Conservation (phyloP, 2,888 invertebrate genomes). For the Tenthredo mesomela region DNA sequence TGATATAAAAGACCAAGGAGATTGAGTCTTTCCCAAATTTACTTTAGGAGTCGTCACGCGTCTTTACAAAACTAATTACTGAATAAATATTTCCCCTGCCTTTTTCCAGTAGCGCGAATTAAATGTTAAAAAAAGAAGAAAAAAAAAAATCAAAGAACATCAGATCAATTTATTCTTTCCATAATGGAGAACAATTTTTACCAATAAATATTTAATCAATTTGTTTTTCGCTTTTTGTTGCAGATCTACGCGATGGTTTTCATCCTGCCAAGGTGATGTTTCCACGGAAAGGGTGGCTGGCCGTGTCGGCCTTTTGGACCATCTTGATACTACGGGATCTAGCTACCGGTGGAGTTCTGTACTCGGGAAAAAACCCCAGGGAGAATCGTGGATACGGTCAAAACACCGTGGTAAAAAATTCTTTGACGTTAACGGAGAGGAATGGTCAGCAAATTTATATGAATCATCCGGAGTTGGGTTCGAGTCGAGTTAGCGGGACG, state of each 20-base stretch:
- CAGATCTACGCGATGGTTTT: constrained; percentile 67
- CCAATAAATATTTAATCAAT: neutral
- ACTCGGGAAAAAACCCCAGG: constrained; percentile 9
- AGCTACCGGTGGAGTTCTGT: neutral
- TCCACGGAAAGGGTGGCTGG: constrained; percentile 67
- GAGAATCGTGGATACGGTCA: neutral
- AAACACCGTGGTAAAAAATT: neutral
- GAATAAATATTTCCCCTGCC: neutral
- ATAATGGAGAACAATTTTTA: neutral
- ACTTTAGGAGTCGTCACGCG: neutral
- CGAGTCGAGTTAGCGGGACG: neutral
- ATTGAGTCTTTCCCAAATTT: neutral
- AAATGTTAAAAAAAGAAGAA: neutral
- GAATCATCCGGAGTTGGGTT: constrained; percentile 10
- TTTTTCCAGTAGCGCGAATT: neutral
- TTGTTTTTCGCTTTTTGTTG: constrained; percentile 55
- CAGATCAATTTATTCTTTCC: no score
- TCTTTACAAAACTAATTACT: constrained; percentile 5
- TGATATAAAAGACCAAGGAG: neutral
- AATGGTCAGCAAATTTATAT: neutral
- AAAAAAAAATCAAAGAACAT: no score
- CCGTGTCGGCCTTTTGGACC: constrained; percentile 70
- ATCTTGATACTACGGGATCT: constrained; percentile 54
- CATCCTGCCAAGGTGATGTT: constrained; percentile 69
- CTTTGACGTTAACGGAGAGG: constrained; percentile 15